phyloP scores from a whole-genome alignment of 1,140 invertebrate species.

The Lanistes nyassanus region DNA sequence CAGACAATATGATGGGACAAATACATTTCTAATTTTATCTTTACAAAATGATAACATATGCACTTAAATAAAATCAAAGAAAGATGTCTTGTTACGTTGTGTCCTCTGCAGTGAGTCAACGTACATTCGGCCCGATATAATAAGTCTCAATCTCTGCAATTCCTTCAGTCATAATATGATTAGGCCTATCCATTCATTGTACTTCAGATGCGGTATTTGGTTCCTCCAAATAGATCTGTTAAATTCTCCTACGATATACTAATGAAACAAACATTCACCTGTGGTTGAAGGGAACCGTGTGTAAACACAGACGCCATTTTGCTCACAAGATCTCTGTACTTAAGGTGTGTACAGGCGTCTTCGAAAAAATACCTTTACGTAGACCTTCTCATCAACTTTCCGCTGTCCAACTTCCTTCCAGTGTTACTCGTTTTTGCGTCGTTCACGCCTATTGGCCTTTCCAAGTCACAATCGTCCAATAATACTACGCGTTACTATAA shows the following conservation, averaged over 20 bases:
- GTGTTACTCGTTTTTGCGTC: too few species aligned
- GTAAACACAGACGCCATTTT: constrained; percentile 34
- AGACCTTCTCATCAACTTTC: constrained; percentile 18
- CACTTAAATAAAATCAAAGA: too few species aligned
- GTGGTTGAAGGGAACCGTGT: constrained; percentile 29
- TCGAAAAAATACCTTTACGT: constrained; percentile 9
- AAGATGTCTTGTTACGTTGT: not conserved
- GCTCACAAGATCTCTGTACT: not conserved
- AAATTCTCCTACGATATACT: not conserved
- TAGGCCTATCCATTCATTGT: too few species aligned
- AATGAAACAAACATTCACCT: constrained; percentile 19
- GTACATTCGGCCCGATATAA: too few species aligned
- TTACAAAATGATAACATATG: too few species aligned
- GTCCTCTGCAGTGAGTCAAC: not conserved
- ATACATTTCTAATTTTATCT: too few species aligned
- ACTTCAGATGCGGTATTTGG: too few species aligned
- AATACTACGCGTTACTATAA: too few species aligned
- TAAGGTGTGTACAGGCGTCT: not conserved
- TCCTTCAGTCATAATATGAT: not conserved
- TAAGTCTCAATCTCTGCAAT: not conserved
- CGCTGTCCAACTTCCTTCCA: constrained; percentile 9
- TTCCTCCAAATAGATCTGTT: not conserved
- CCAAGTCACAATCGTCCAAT: too few species aligned
- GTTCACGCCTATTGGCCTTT: too few species aligned
- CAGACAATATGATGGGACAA: too few species aligned